Conservation (phyloP, 2,797 vertebrate genomes). For the Neostethus bicornis region DNA sequence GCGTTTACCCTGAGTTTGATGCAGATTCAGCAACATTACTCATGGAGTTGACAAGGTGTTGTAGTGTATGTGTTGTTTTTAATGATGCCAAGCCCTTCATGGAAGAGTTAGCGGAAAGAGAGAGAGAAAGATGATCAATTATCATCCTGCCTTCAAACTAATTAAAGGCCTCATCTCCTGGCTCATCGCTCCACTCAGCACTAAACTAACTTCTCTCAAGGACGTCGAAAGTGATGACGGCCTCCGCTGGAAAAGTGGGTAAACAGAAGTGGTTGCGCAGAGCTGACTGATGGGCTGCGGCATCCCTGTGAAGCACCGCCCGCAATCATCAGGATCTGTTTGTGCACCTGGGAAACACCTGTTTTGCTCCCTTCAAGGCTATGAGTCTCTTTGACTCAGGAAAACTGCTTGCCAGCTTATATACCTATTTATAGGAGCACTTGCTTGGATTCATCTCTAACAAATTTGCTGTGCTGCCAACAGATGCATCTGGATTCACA, state of each 20-base stretch:
- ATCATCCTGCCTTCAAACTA: slow-evolving; percentile 71
- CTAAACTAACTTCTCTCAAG: slow-evolving; percentile 73
- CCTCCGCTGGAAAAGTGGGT: slow-evolving; percentile 43
- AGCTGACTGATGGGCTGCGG: slow-evolving; percentile 39
- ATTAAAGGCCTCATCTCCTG: slow-evolving; percentile 77
- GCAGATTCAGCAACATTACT: slow-evolving; percentile 6
- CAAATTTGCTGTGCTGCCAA: slow-evolving; percentile 27
- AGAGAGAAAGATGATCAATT: slow-evolving; percentile 78
- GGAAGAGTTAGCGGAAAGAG: slow-evolving; percentile 62
- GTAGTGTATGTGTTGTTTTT: slow-evolving; percentile 63
- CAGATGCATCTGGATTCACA: slow-evolving; percentile 38
- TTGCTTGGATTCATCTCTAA: slow-evolving; percentile 30
- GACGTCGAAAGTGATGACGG: slow-evolving; percentile 71
- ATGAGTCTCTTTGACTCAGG: slow-evolving; percentile 34
- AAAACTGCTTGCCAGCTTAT: slow-evolving; percentile 28
- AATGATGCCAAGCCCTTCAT: slow-evolving; percentile 69
- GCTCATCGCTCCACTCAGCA: slow-evolving; percentile 61
- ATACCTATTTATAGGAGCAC: slow-evolving; percentile 53
- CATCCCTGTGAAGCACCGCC: slow-evolving; percentile 29
- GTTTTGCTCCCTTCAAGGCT: slow-evolving; percentile 33
- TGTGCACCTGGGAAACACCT: slow-evolving; percentile 43
- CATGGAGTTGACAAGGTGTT: slow-evolving; percentile 25
- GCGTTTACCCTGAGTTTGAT: neutral
- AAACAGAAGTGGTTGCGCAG: slow-evolving; percentile 54
- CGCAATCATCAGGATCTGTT: slow-evolving; percentile 43